These are phyloP conservation scores for Cryptophagus acutangulus DNA, from an alignment of 2,888 invertebrate genomes.

Conservation along the genomic window DNA sequence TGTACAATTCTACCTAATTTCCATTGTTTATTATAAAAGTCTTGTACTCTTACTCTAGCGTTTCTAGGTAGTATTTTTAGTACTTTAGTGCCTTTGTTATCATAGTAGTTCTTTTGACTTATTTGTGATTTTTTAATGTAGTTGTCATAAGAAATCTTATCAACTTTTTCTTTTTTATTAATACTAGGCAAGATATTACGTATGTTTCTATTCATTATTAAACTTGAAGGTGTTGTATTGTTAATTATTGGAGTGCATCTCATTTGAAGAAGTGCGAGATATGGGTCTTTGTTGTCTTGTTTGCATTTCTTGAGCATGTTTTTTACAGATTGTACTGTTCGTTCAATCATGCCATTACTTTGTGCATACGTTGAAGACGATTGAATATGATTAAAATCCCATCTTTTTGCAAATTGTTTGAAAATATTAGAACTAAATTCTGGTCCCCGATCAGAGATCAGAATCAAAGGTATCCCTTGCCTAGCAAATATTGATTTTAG, in stretches of 20 bases:
- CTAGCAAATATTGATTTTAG: conserved; percentile 18
- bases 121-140: too few species aligned
- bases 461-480: conserved; percentile 17
- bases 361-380: conserved; percentile 13
- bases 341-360: conserved; percentile 15
- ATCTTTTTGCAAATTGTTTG: conserved; percentile 16
- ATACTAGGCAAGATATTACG: conserved; percentile 12
- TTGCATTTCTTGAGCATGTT: conserved; percentile 19
- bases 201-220: conserved; percentile 27
- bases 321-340: conserved; percentile 25
- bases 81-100: too few species aligned
- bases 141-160: too few species aligned
- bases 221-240: conserved; percentile 22
- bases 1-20: too few species aligned
- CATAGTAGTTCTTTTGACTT: too few species aligned
- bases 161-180: neutral
- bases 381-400: conserved; percentile 15
- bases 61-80: too few species aligned
- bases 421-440: conserved; percentile 11
- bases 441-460: conserved; percentile 17
- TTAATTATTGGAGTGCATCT: conserved; percentile 23
- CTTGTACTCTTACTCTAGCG: too few species aligned
- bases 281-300: conserved; percentile 21
- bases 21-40: too few species aligned
- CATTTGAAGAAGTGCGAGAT: conserved; percentile 19